These are phyloP conservation scores for Ellobius talpinus DNA, from an alignment of 2,113 vertebrate species.

Conservation along the genomic window DNA sequence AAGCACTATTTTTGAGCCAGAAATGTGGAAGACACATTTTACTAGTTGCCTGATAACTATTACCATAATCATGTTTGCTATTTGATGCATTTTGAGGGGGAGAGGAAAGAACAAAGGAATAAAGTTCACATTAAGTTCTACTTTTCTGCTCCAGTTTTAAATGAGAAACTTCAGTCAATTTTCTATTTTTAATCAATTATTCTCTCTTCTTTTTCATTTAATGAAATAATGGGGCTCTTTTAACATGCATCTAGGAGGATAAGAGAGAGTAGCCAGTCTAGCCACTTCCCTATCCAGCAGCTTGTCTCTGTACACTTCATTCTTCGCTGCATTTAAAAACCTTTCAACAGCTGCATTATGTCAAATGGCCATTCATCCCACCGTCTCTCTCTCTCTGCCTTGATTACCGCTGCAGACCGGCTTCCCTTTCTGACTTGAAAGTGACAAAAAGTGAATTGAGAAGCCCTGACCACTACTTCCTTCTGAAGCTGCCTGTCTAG, in stretches of 20 bases:
- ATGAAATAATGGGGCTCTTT: not conserved
- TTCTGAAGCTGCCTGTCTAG: not conserved
- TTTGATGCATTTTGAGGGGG: not conserved
- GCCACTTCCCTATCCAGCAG: not conserved
- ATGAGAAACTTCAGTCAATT: not conserved
- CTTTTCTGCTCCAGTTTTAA: not conserved
- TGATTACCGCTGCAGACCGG: not conserved
- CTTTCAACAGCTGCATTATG: not conserved
- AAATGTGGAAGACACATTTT: not conserved
- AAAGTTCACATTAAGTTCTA: slow-evolving; percentile 17
- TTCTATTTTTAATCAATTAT: slow-evolving; percentile 34
- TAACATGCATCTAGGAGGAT: not conserved
- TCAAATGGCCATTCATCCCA: not conserved
- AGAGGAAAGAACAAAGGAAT: not conserved
- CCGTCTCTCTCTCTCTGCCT: not conserved
- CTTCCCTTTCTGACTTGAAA: slow-evolving; percentile 14
- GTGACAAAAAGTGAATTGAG: slow-evolving; percentile 15
- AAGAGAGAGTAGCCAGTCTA: not conserved
- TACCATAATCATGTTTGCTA: not conserved
- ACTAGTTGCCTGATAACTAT: not conserved
- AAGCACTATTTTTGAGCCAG: not conserved
- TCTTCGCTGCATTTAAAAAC: not conserved
- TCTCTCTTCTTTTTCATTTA: not conserved
- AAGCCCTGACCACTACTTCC: not conserved
- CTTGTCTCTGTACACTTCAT: not conserved